Evolutionary conservation across 2,113 vertebrate genomes (phyloP).

Genomic region (Passerina amoena): DNA sequence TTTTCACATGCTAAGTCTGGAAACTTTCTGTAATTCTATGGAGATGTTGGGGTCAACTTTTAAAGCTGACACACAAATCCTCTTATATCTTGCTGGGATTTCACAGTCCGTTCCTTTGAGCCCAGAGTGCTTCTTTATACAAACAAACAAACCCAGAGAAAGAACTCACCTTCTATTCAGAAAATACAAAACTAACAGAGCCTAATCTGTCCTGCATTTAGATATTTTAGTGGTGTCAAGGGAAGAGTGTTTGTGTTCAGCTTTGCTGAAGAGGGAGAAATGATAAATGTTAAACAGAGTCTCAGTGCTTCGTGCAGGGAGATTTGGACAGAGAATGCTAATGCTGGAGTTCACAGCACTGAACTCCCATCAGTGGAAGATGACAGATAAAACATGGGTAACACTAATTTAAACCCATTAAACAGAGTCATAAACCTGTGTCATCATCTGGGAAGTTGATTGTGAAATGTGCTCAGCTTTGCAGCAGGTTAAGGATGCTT

Average conservation of each 20-base stretch:
- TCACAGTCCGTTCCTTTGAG: neutral
- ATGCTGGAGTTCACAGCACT: neutral
- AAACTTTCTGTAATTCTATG: neutral
- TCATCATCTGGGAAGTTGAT: neutral
- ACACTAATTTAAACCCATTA: neutral
- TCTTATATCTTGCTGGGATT: neutral
- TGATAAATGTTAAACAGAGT: neutral
- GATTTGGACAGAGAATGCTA: neutral
- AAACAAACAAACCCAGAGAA: neutral
- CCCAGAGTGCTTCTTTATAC: neutral
- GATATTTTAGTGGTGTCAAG: neutral
- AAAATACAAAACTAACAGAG: neutral
- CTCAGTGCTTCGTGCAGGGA: neutral
- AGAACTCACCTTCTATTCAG: neutral
- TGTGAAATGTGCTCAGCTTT: neutral
- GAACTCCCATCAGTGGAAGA: neutral
- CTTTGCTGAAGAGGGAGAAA: neutral
- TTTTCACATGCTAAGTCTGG: neutral
- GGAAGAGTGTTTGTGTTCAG: neutral
- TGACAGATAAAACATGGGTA: neutral
- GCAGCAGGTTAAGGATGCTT: neutral
- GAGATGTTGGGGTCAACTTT: neutral
- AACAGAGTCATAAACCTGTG: neutral
- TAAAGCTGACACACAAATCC: neutral
- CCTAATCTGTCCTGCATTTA: neutral